Evolutionary conservation across 2,797 vertebrate species (phyloP).

Genomic region (Coccyzus lansbergi): DNA sequence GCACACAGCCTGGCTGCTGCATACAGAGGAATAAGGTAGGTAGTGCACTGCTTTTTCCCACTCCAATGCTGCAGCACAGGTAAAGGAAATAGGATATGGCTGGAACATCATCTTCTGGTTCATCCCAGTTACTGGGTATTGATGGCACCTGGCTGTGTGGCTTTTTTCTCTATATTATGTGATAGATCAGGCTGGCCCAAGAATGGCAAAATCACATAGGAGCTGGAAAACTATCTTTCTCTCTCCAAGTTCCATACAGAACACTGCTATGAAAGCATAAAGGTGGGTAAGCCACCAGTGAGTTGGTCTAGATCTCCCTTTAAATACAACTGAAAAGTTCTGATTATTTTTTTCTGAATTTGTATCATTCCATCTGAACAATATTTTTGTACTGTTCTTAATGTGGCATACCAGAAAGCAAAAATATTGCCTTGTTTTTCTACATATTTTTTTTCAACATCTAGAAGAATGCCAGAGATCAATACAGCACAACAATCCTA

Average conservation of each 20-base stretch:
- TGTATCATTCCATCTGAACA: background rate
- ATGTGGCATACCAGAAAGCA: background rate
- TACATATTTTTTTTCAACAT: background rate
- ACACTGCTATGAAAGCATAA: background rate
- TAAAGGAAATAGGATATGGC: background rate
- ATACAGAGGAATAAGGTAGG: background rate
- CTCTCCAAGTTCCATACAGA: background rate
- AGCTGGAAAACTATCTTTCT: background rate
- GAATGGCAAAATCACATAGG: background rate
- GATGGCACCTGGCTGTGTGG: background rate
- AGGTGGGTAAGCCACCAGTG: background rate
- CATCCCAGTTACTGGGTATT: background rate
- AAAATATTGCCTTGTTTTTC: background rate
- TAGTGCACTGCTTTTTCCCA: background rate
- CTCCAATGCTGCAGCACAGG: background rate
- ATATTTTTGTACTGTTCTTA: background rate
- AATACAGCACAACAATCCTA: background rate
- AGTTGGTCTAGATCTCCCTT: background rate
- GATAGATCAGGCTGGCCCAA: background rate
- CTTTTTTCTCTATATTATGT: background rate
- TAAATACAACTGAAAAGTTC: background rate
- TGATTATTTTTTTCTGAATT: background rate
- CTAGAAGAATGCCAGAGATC: background rate
- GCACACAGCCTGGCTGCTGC: background rate
- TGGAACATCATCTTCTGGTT: background rate